These are phyloP conservation scores for Lucilia cuprina DNA, from an alignment of 1,140 invertebrate species.

Conservation along the genomic window DNA sequence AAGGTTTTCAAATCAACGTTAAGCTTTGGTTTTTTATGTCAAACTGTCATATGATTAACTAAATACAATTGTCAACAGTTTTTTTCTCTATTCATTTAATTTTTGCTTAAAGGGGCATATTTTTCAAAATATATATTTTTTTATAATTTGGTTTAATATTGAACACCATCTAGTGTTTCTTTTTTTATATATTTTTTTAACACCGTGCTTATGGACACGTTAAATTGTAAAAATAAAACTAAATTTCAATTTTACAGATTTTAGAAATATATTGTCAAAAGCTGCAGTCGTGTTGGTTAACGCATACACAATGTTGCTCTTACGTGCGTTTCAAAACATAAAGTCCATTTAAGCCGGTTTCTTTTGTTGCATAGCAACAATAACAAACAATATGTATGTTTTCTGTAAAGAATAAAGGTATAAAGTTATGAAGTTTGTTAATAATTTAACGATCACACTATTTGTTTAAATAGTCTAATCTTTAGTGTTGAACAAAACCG, in stretches of 20 bases:
- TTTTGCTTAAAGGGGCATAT: background rate
- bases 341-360: background rate
- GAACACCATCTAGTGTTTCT: too few relatives aligned
- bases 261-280: constrained; percentile 5
- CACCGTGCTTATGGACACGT: background rate
- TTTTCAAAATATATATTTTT: background rate
- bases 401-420: too few relatives aligned
- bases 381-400: too few relatives aligned
- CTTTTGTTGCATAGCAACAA: background rate
- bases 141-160: background rate
- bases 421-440: too few relatives aligned
- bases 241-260: background rate
- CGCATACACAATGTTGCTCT: background rate
- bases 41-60: constrained; percentile 2
- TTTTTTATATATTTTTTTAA: background rate
- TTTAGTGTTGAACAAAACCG: too few relatives aligned
- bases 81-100: background rate
- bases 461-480: too few relatives aligned
- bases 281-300: background rate
- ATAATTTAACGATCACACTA: too few relatives aligned
- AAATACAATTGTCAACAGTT: constrained; percentile 8
- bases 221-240: background rate
- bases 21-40: background rate
- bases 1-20: background rate
- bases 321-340: background rate